Percentiles rank a stretch among this genome's conserved stretches.
Evolutionary conservation across 1,140 invertebrate genomes (phyloP).

Genomic region (Drosophila yakuba): DNA sequence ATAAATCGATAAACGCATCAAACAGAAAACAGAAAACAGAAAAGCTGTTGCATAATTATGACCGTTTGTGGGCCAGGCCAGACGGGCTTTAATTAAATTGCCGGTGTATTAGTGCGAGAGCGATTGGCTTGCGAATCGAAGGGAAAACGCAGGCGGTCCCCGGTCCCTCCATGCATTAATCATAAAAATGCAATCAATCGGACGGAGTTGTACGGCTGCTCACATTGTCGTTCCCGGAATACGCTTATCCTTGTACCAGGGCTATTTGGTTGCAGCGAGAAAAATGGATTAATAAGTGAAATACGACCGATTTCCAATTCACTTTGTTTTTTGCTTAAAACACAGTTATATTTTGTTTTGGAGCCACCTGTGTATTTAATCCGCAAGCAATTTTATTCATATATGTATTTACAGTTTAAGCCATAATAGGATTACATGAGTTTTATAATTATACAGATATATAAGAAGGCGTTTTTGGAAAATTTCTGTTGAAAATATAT

Average conservation of each 20-base stretch:
- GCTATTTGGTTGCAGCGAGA: slow-evolving; percentile 10
- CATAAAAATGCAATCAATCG: slow-evolving; percentile 78
- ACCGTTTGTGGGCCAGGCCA: slow-evolving; percentile 45
- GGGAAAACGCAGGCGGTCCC: slow-evolving; percentile 10
- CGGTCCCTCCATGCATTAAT: slow-evolving; percentile 47
- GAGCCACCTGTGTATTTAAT: not conserved
- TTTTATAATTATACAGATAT: not conserved
- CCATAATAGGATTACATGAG: slow-evolving; percentile 8
- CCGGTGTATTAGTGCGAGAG: slow-evolving; percentile 56
- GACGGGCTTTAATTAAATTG: slow-evolving; percentile 72
- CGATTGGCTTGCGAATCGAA: slow-evolving; percentile 26
- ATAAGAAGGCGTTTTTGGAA: too few relatives aligned
- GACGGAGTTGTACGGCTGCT: slow-evolving; percentile 38
- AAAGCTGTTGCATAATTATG: slow-evolving; percentile 79
- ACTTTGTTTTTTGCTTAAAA: not conserved
- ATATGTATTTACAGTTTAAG: not conserved
- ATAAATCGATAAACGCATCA: slow-evolving; percentile 82
- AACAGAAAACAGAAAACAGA: slow-evolving; percentile 69
- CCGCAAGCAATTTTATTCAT: not conserved
- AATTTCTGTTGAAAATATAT: too few relatives aligned
- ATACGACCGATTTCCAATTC: slow-evolving; percentile 7
- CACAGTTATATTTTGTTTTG: not conserved
- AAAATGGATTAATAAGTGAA: not conserved
- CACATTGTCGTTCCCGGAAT: slow-evolving; percentile 13
- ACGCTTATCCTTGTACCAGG: slow-evolving; percentile 13